phyloP scores from a whole-genome alignment of 2,888 invertebrate species.

The Aspidiotus rigidus region DNA sequence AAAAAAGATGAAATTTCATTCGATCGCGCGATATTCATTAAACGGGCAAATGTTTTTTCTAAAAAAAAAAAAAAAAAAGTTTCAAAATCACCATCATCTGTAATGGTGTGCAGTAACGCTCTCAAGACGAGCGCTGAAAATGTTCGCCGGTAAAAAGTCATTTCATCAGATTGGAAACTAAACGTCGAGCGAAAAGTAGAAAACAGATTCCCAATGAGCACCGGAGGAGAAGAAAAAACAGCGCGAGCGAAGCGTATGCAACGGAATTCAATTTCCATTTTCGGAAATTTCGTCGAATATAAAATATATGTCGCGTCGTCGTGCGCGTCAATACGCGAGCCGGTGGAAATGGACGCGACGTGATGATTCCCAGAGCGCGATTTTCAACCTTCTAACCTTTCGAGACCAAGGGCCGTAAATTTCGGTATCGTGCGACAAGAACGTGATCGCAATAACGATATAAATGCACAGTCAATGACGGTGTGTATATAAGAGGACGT shows the following conservation, averaged over 20 bases:
- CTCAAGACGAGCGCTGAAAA: too few species aligned
- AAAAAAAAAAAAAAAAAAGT: too few species aligned
- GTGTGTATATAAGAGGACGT: background rate
- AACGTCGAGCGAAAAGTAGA: background rate
- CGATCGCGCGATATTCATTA: too few species aligned
- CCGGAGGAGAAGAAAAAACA: background rate
- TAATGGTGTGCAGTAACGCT: too few species aligned
- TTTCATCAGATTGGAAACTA: background rate
- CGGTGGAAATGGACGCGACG: background rate
- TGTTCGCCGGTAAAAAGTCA: too few species aligned
- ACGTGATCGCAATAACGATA: conserved; percentile 33
- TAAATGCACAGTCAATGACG: conserved; percentile 10
- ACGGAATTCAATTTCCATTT: conserved; percentile 3
- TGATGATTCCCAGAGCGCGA: background rate
- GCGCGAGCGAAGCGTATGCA: background rate
- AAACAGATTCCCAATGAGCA: background rate
- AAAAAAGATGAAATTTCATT: too few species aligned
- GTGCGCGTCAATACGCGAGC: background rate
- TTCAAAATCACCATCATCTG: too few species aligned
- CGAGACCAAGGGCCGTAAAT: conserved; percentile 1
- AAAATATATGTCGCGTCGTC: background rate
- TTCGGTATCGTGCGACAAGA: background rate
- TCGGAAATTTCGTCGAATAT: background rate
- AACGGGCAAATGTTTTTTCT: too few species aligned
- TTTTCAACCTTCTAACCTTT: background rate